Conservation (phyloP, 2,113 vertebrate genomes). For the Crotalus tigris region DNA sequence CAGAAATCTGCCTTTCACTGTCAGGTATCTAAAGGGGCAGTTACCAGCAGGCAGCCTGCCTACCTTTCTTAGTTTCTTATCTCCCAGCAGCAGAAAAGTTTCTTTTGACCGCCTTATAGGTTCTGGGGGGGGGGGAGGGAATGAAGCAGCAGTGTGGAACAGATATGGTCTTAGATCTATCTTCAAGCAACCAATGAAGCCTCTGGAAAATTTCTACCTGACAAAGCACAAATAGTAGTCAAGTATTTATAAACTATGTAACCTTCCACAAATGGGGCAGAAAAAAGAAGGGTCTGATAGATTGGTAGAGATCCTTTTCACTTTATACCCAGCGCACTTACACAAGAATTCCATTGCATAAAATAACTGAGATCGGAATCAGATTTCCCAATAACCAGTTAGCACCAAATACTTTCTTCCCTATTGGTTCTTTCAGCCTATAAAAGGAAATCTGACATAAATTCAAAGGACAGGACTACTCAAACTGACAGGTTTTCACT, state of each 20-base stretch:
- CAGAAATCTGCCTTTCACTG: slow-evolving; percentile 29
- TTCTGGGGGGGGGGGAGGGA: neutral
- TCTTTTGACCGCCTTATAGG: slow-evolving; percentile 23
- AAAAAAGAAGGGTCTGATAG: neutral
- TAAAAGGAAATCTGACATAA: neutral
- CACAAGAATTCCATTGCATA: neutral
- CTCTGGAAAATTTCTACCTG: neutral
- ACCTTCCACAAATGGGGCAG: neutral
- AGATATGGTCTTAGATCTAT: neutral
- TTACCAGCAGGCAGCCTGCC: neutral
- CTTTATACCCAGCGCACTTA: neutral
- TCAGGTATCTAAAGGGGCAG: slow-evolving; percentile 46
- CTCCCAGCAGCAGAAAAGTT: neutral
- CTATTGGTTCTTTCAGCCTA: neutral
- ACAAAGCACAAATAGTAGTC: slow-evolving; percentile 23
- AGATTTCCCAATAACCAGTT: neutral
- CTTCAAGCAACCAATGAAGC: neutral
- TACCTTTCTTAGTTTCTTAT: neutral
- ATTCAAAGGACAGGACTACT: neutral
- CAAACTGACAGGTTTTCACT: neutral
- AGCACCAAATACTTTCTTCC: neutral
- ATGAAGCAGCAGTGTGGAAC: neutral
- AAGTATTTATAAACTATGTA: slow-evolving; percentile 10
- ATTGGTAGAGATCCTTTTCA: neutral
- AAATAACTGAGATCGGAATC: neutral